Base-by-base conservation (phyloP, 1,140 invertebrate species). In the Zaprionus kolodkinae region DNA sequence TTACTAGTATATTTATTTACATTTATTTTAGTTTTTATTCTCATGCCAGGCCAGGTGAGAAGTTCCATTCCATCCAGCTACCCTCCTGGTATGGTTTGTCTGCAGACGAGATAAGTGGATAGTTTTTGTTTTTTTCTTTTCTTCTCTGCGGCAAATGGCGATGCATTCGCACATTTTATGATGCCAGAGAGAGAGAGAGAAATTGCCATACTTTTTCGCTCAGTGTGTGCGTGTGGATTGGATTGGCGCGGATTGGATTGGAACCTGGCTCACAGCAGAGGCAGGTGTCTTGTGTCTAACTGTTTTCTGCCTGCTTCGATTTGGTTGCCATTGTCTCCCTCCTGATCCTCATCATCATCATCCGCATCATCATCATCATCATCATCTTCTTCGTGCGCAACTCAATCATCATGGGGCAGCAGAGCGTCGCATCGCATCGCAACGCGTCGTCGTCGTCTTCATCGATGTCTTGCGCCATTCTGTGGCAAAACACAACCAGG, bases 11-110 rank as follows among this genome's bases (percentile, higher is more conserved):
- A 82, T 81, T 82, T 82, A 82, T 82, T 82, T 82, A 81, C 76
- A 86, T 86, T 86, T 85, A 86, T 85, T 85, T 85, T 75, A 43
- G 57, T 86, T 78, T 86, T 76, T 78, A 85, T 86, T 85, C 82
- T 63, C 70, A 65, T 84, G 78, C 48, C 67, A 73, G 76, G 68
- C 71, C n/a, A n/a, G 80, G 68, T 70, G 69, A 79, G 80, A 76
- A 57, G 21, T 12, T 56, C 45, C n/a, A n/a, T n/a, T n/a, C n/a
- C n/a, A n/a, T n/a, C 43, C 33, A 35, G 33, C 10, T 35, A 10
- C 33, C 33, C 33, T 35, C 10, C 7, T 35, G 1, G 7, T 9
- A 35, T 35, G 33, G 81, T 30, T 30, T 2, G 67, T 69, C 21
- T 69, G 59, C 70, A 80, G 68, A 81, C 68, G 80, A 85, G 82